Conservation (phyloP, 2,797 vertebrate species). For the Gadopsis marmoratus region DNA sequence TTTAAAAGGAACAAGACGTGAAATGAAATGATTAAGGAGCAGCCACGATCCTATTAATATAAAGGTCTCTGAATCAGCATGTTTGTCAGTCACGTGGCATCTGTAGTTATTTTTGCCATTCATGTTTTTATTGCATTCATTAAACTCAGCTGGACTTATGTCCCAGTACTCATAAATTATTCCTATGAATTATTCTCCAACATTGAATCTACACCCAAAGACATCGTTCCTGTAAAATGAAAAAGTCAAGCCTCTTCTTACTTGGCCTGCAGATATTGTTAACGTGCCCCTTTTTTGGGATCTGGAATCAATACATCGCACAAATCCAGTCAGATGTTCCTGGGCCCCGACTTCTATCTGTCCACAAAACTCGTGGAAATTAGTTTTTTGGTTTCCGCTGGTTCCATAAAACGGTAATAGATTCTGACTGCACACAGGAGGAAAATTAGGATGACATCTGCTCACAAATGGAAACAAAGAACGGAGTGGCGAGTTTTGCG, state of each 20-base stretch:
- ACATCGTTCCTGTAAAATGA: not conserved
- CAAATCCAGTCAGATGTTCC: not conserved
- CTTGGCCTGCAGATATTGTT: not conserved
- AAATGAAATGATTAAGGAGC: not conserved
- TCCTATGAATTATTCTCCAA: not conserved
- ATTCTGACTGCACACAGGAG: not conserved
- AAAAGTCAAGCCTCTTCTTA: not conserved
- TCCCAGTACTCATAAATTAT: not conserved
- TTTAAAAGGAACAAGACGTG: not conserved
- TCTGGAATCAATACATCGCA: not conserved
- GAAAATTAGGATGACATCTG: not conserved
- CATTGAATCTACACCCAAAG: not conserved
- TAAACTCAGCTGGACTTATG: not conserved
- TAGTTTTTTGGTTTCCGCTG: not conserved
- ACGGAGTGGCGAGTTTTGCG: not conserved
- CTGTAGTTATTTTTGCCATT: not conserved
- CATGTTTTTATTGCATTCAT: conserved; percentile 18
- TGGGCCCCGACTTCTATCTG: not conserved
- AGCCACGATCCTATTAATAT: not conserved
- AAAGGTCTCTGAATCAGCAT: not conserved
- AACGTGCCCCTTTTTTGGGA: not conserved
- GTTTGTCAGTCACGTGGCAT: not conserved
- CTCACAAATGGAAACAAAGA: not conserved
- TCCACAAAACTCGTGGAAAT: not conserved
- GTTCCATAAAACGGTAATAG: not conserved